A percentile compares a stretch with the other conserved stretches of the same genome.
Evolutionary conservation across 2,797 vertebrate species (phyloP).

Genomic region (Danionella dracula): DNA sequence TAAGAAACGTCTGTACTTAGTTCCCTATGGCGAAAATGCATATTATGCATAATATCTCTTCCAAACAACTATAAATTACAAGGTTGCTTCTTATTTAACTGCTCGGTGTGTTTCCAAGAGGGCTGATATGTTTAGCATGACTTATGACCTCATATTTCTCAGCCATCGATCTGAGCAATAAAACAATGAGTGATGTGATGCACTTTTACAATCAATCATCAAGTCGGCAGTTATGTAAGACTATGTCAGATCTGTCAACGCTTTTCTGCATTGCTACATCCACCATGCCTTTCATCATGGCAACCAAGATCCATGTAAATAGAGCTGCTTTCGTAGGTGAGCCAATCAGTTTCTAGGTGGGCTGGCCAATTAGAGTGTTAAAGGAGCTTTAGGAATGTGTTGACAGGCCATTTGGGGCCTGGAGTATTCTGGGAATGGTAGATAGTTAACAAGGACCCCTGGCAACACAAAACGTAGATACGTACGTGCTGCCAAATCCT

Average conservation of each 20-base stretch:
- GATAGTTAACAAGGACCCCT: not conserved
- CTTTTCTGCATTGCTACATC: not conserved
- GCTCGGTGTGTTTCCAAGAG: not conserved
- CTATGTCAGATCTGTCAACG: not conserved
- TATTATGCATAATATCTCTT: not conserved
- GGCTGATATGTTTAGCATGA: not conserved
- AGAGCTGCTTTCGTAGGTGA: not conserved
- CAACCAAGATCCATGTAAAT: not conserved
- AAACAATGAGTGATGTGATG: not conserved
- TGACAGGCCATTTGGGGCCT: conserved; percentile 11
- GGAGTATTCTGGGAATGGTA: conserved; percentile 4
- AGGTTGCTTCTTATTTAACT: not conserved
- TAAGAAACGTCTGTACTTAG: not conserved
- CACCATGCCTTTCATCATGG: not conserved
- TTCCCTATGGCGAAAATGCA: not conserved
- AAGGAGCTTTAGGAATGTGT: conserved; percentile 14
- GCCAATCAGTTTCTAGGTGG: not conserved
- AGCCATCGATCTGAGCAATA: not conserved
- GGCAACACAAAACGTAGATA: too few species aligned
- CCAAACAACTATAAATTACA: not conserved
- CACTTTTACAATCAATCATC: not conserved
- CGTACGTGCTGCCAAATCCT: too few species aligned
- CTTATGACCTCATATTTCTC: not conserved
- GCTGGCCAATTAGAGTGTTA: not conserved
- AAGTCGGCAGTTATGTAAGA: not conserved